Evolutionary conservation across 1,140 invertebrate genomes (phyloP), one percentile per base, ranked within the genome.

Genomic region (Neodiprion fabricii): DNA sequence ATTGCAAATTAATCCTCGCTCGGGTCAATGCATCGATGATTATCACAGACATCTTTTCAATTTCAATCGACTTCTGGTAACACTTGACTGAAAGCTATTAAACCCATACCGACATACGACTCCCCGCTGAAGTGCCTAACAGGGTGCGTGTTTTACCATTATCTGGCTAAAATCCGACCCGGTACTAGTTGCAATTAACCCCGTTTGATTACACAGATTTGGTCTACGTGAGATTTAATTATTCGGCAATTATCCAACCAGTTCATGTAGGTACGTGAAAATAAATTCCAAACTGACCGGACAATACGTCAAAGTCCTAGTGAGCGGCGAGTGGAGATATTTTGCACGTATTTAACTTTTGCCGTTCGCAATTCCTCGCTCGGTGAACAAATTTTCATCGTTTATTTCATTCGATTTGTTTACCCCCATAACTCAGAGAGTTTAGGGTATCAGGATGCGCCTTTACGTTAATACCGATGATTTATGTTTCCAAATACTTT

Each of bases 1-100:
- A 69, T 69, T 69, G 67, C 67, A 69, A 69, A 23, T 69, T 69
- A 69, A 69, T 69, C 67, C 21, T 69, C 11, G 11, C 67, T 12
- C 11, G 21, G 14, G 67, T 65, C 61, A 69, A 69, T 23, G 67
- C 67, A 47, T 47, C 23, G 21, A 1, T 2, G 28, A 40, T 40
- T 40, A 40, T 40, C 28, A 40, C 5, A 69, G 40, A 69, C 67
- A 14, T 69, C 67, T 21, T 69, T 69, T 7, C 23, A 47, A 47
- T 69, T 23, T 69, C 3, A 17, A 69, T 69, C 11, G 21, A 21
- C 67, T 47, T 69, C 40, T 69, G 11, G 14, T 21, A 14, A 47
- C 67, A 14, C 67, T 21, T 12, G 40, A 11, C 67, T 69, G 4
- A 47, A 11, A 7, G 67, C 17, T 69, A 14, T 69, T 69, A 23